Evolutionary conservation across 2,113 vertebrate genomes (phyloP).

Genomic region (Neotragus moschatus): DNA sequence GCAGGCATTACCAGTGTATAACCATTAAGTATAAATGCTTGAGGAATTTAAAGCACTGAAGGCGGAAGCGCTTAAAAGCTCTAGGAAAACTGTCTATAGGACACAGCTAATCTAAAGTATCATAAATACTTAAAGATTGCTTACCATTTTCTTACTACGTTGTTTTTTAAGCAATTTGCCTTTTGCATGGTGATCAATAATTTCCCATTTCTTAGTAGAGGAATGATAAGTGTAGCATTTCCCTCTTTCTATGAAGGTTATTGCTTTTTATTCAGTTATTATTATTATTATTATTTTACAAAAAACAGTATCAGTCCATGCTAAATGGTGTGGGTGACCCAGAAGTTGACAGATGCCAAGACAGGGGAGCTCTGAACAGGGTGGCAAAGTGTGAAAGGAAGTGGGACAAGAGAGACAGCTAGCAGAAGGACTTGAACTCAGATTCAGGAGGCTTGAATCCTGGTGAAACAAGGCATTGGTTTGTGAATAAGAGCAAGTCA

Average conservation of each 20-base stretch:
- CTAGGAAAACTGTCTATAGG: slow-evolving; percentile 57
- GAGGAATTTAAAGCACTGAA: slow-evolving; percentile 61
- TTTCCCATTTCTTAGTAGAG: slow-evolving; percentile 39
- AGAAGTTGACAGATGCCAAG: neutral
- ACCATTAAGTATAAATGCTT: slow-evolving; percentile 36
- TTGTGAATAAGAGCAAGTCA: neutral
- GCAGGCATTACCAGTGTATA: neutral
- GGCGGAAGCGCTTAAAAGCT: slow-evolving; percentile 51
- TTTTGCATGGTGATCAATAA: neutral
- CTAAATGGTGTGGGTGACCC: neutral
- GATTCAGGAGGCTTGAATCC: neutral
- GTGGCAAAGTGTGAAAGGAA: neutral
- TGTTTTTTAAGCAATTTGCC: slow-evolving; percentile 34
- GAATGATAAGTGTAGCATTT: neutral
- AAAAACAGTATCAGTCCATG: neutral
- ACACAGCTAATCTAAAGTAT: slow-evolving; percentile 40
- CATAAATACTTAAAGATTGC: slow-evolving; percentile 64
- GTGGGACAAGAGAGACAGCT: neutral
- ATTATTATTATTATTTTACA: neutral
- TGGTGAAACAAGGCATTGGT: neutral
- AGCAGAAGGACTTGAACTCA: neutral
- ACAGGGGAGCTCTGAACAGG: neutral
- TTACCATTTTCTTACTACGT: neutral
- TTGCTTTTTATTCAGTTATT: neutral
- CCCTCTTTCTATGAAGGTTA: neutral